These are phyloP conservation scores for Drosophila kanekoi DNA, from an alignment of 2,888 invertebrate genomes.

Conservation along the genomic window DNA sequence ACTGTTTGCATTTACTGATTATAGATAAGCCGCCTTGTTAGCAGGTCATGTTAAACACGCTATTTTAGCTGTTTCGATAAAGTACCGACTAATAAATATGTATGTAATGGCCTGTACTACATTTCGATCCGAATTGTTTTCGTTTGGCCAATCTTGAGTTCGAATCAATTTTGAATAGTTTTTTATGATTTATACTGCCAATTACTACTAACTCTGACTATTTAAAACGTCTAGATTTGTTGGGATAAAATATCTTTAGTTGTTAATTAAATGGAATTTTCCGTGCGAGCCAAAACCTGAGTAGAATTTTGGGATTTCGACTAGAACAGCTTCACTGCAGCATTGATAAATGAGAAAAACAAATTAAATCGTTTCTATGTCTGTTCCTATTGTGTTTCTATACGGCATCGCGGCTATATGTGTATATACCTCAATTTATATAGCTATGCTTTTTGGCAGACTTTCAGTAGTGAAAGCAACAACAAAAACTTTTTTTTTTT, in stretches of 20 bases:
- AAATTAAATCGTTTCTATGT: slow-evolving; percentile 2
- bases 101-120: background rate
- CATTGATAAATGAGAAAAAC: slow-evolving; percentile 7
- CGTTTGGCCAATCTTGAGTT: no score
- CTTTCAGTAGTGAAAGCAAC: slow-evolving; percentile 50
- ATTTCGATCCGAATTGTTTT: no score
- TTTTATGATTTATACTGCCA: no score
- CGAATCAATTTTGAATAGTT: no score
- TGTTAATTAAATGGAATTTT: slow-evolving; percentile 17
- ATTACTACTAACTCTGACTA: no score
- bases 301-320: background rate
- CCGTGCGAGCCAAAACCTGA: slow-evolving; percentile 15
- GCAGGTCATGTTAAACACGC: slow-evolving; percentile 41
- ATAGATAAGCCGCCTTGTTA: slow-evolving; percentile 51
- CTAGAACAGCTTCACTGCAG: slow-evolving; percentile 18
- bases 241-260: background rate
- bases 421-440: slow-evolving; percentile 5
- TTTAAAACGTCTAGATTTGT: no score
- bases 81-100: slow-evolving; percentile 10
- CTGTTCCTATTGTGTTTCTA: slow-evolving; percentile 33
- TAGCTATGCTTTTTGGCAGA: slow-evolving; percentile 61
- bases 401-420: slow-evolving; percentile 15
- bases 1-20: slow-evolving; percentile 46
- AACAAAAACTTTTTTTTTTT: slow-evolving; percentile 3
- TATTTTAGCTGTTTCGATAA: slow-evolving; percentile 42